Evolutionary conservation across 2,797 vertebrate genomes (phyloP), one percentile per base, ranked within the genome.

Genomic region (Potorous gilbertii): DNA sequence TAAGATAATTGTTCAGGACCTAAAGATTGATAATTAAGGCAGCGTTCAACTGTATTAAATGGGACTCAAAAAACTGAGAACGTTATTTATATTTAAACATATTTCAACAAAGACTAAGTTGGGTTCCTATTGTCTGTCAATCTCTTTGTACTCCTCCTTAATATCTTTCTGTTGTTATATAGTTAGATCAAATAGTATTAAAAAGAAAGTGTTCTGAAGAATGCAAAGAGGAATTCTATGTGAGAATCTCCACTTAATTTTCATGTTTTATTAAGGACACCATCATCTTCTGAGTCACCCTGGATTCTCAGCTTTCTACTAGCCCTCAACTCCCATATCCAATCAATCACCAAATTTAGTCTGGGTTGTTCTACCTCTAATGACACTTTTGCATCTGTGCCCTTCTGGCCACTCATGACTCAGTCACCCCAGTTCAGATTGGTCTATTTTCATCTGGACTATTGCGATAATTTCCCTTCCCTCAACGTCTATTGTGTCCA

Each of bases 11-110:
- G 96, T 96, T 98, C 57, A 97, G 90, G 96, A 96, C 21, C 52
- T 90, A 97, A 97, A 46, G 74, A 87, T 21, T 97, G 96, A 96
- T 0, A 6, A 94, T 91, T 97, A 97, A 87, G 91, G n/a, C 56
- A 96, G 95, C 95, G 92, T 96, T 96, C 95, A 94, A 95, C 90
- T 96, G 92, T 96, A 92, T 97, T 97, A 96, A 97, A 96, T 97
- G 94, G 55, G 94, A 98, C 98, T 97, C 96, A 97, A 95, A 97
- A 97, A 97, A 94, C 89, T 74, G 92, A 96, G 96, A 97, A 66
- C 29, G 56, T 46, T 90, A 54, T 81, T 28, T 74, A 91, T 56
- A 91, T 93, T 97, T 95, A 91, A 98, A 93, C 24, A 91, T 46
- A 91, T 93, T 97, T 94, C 90, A 97, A 92, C 21, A 74, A 93